Conservation (phyloP, 35 echinoderm and acorn worm species). For the Patiria miniata region DNA sequence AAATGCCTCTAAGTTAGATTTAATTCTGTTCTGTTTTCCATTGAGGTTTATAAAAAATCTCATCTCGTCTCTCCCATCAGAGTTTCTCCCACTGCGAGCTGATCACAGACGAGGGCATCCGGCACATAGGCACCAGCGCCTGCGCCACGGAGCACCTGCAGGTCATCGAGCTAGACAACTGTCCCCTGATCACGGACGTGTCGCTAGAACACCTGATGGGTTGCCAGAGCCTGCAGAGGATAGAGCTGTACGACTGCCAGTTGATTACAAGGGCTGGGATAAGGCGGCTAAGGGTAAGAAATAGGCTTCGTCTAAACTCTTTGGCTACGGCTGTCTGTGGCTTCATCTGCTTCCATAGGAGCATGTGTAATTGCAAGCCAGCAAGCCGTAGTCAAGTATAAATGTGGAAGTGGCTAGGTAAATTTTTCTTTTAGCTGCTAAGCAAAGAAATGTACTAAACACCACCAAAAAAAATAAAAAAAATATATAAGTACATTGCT, state of each 20-base stretch:
- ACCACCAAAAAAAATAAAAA: too few relatives aligned
- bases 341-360: not conserved
- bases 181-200: conserved; percentile 95
- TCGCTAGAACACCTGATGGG: conserved; percentile 98
- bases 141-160: conserved; percentile 98
- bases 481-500: too few relatives aligned
- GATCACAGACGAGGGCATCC: conserved; percentile 98
- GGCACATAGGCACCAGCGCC: conserved; percentile 89
- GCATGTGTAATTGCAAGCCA: too few relatives aligned
- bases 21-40: too few relatives aligned
- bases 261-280: conserved; percentile 96
- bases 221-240: conserved; percentile 83
- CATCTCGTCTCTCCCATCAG: conserved; percentile 28
- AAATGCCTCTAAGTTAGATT: too few relatives aligned
- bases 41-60: too few relatives aligned
- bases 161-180: conserved; percentile 99
- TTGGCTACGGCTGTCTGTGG: not conserved
- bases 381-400: not conserved
- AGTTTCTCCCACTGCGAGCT: conserved; percentile 99
- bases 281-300: conserved; percentile 89
- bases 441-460: not conserved
- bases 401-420: not conserved
- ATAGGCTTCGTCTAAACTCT: not conserved
- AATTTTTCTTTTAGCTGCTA: not conserved
- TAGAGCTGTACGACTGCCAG: conserved; percentile 98